These are phyloP conservation scores for Hemibagrus wyckioides DNA, from an alignment of 2,113 vertebrate species.

Conservation along the genomic window DNA sequence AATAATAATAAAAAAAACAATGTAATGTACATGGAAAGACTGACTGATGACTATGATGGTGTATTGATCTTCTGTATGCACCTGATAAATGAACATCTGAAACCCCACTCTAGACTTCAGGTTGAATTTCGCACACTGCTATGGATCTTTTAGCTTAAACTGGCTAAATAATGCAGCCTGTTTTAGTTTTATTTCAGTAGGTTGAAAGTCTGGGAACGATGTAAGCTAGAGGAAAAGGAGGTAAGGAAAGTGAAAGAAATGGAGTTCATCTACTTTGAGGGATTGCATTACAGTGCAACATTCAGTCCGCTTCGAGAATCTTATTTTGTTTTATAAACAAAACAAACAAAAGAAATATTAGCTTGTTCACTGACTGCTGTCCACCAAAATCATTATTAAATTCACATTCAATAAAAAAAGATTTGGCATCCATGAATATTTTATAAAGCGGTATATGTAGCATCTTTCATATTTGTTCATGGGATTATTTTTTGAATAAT, in stretches of 20 bases:
- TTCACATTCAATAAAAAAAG: conserved; percentile 22
- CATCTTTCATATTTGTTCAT: conserved; percentile 46
- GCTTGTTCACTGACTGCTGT: conserved; percentile 33
- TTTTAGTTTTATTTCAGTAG: not conserved
- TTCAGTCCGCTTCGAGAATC: not conserved
- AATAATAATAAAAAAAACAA: not conserved
- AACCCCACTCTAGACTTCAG: not conserved
- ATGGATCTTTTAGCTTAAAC: not conserved
- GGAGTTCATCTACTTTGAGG: not conserved
- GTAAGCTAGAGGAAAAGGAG: not conserved
- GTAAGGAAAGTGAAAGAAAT: not conserved
- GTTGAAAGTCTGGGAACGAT: not conserved
- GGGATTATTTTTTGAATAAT: conserved; percentile 35
- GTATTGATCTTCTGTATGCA: not conserved
- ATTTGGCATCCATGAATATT: conserved; percentile 42
- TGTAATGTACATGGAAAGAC: not conserved
- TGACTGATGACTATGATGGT: not conserved
- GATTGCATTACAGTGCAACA: not conserved
- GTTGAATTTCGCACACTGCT: not conserved
- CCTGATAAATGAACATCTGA: not conserved
- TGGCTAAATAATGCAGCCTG: not conserved
- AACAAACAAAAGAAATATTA: conserved; percentile 21
- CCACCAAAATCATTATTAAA: conserved; percentile 36
- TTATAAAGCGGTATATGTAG: conserved; percentile 33
- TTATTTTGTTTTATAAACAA: conserved; percentile 37